Base-by-base conservation (phyloP, 2,888 invertebrate genomes). In the Catocala nupta region DNA sequence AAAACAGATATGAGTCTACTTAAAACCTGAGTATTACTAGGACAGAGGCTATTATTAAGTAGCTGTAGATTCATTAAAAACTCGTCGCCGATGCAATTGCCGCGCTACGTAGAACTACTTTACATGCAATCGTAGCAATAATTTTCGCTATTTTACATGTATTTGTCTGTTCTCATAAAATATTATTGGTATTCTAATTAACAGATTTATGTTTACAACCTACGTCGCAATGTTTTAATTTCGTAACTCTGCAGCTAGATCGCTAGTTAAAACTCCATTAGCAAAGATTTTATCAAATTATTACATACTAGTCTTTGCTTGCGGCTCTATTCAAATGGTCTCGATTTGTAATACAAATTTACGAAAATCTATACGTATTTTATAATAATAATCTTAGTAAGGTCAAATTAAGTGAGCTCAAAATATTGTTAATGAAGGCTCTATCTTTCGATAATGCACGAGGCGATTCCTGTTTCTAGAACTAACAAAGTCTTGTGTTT, bases 171-270 rank as follows among this genome's bases (percentile, higher is more conserved):
- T 59, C 63, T 71, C 71, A 66, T 76, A 77, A 74, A 75, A 75
- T 63, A 44, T 65, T 73, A 75, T 76, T 67, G 69, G 62, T 69
- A 65, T 70, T 71, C 74, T 70, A 71, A 76, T 71, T 71, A 70
- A 75, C 34, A 48, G 16, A 8, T 66, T 61, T 61, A 68, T 54
- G 65, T 64, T 63, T 56, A 71, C 62, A 69, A 63, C 25, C 61
- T 62, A 67, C 71, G 68, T 74, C 68, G 74, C 68, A 77, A 74
- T 68, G 60, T 68, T 66, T 59, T 61, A 59, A 70, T 74, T 67
- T 67, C 68, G 45, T 60, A 63, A 65, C 25, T 56, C 36, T 57
- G 42, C 11, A 63, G 62, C 64, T 65, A 59, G 43, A 56, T 65
- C 39, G 59, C 45, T 52, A 58, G 57, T 63, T 61, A 58, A 54